Conservation (phyloP, 1,140 invertebrate genomes). For the Hyles vespertilio region DNA sequence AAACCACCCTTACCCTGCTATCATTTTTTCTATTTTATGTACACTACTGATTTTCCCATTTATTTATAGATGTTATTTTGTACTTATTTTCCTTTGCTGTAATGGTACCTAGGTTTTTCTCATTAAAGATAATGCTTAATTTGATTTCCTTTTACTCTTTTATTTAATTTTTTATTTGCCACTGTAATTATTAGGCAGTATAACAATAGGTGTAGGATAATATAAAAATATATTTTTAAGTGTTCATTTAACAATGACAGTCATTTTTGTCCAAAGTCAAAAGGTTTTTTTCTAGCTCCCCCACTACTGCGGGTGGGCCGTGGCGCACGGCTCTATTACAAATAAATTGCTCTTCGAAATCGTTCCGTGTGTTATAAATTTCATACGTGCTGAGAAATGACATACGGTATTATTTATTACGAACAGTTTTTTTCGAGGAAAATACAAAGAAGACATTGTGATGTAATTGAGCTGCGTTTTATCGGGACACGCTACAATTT, state of each 20-base stretch:
- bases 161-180: no score
- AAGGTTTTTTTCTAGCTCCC: conserved; percentile 5
- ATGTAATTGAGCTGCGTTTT: conserved; percentile 66
- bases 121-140: no score
- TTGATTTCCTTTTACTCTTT: no score
- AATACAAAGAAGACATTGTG: conserved; percentile 69
- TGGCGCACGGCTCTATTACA: conserved; percentile 60
- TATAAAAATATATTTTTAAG: neutral
- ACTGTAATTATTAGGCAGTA: no score
- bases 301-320: conserved; percentile 7
- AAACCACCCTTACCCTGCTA: conserved; percentile 1
- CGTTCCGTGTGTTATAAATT: conserved; percentile 69
- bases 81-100: no score
- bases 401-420: conserved; percentile 74
- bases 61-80: no score
- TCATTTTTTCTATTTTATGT: neutral
- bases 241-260: neutral
- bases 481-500: conserved; percentile 50
- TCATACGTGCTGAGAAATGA: conserved; percentile 76
- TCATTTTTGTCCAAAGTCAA: no score
- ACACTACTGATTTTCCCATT: no score
- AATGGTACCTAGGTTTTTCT: no score
- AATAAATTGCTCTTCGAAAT: conserved; percentile 72
- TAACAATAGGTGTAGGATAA: no score
- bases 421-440: conserved; percentile 53